These are phyloP conservation scores for Nineta flava DNA, from an alignment of 2,888 invertebrate genomes.

Conservation along the genomic window DNA sequence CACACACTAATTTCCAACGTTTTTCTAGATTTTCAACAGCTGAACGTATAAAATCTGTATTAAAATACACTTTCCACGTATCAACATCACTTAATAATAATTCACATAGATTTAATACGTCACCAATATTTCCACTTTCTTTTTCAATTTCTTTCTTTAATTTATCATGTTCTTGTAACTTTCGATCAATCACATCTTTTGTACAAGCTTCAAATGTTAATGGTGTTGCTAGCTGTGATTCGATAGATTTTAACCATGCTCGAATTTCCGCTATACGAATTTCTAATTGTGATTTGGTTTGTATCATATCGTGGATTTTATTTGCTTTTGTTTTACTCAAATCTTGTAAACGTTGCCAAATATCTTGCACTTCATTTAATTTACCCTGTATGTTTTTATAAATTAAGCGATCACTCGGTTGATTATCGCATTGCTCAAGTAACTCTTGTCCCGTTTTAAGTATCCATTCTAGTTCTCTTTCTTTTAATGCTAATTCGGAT, in stretches of 20 bases:
- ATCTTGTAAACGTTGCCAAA: slow-evolving; percentile 51
- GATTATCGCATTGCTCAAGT: slow-evolving; percentile 43
- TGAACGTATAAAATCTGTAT: slow-evolving; percentile 46
- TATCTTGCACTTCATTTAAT: slow-evolving; percentile 43
- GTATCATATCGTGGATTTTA: slow-evolving; percentile 55
- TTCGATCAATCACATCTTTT: slow-evolving; percentile 48
- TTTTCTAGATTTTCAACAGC: slow-evolving; percentile 57
- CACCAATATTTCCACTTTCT: slow-evolving; percentile 61
- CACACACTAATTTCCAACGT: slow-evolving; percentile 65
- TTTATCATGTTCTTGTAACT: slow-evolving; percentile 52
- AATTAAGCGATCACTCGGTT: slow-evolving; percentile 34
- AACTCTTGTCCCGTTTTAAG: slow-evolving; percentile 48
- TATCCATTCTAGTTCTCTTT: slow-evolving; percentile 66
- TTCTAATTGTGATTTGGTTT: slow-evolving; percentile 54
- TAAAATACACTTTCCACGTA: slow-evolving; percentile 52
- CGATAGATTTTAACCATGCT: slow-evolving; percentile 54
- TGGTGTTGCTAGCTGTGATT: slow-evolving; percentile 49
- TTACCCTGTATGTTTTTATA: slow-evolving; percentile 24
- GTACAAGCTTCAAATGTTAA: slow-evolving; percentile 49
- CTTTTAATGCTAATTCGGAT: slow-evolving; percentile 57
- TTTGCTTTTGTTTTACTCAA: slow-evolving; percentile 48
- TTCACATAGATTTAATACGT: slow-evolving; percentile 65
- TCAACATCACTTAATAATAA: slow-evolving; percentile 59
- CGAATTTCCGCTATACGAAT: slow-evolving; percentile 55
- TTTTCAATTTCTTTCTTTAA: slow-evolving; percentile 60